phyloP scores from a whole-genome alignment of 2,113 vertebrate species.

The Alexandromys fortis region DNA sequence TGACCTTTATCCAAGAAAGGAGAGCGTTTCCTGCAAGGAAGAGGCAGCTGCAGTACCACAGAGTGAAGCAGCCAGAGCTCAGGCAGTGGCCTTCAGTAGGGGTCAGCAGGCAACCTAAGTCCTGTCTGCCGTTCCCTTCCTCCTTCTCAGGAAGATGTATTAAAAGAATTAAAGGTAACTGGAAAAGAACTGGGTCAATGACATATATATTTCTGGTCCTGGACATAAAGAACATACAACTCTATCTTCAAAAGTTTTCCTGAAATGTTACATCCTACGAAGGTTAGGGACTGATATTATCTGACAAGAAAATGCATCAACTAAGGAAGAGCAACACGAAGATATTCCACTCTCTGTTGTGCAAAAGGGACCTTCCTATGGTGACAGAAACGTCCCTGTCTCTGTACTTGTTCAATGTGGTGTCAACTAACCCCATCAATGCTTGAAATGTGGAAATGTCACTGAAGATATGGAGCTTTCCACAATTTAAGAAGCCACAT shows the following conservation, averaged over 20 bases:
- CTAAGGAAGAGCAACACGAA: not conserved
- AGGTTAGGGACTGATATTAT: not conserved
- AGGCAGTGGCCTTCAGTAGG: no score
- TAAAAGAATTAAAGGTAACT: not conserved
- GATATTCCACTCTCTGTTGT: not conserved
- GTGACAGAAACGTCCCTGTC: not conserved
- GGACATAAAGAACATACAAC: not conserved
- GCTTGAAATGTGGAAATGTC: not conserved
- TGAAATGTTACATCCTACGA: not conserved
- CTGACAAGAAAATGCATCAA: not conserved
- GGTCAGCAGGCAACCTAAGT: not conserved
- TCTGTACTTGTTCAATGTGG: not conserved
- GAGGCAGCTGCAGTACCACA: not conserved
- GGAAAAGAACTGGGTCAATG: not conserved
- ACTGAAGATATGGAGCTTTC: not conserved
- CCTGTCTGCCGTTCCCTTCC: not conserved
- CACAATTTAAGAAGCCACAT: not conserved
- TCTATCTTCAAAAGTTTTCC: not conserved
- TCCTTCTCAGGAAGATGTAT: not conserved
- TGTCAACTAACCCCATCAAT: not conserved
- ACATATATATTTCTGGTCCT: not conserved
- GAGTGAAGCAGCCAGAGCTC: not conserved
- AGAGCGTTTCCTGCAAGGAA: not conserved
- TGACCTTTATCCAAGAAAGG: no score
- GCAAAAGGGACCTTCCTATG: not conserved